These are phyloP conservation scores for Etia nguti DNA, from an alignment of 2,113 vertebrate genomes.

Conservation along the genomic window DNA sequence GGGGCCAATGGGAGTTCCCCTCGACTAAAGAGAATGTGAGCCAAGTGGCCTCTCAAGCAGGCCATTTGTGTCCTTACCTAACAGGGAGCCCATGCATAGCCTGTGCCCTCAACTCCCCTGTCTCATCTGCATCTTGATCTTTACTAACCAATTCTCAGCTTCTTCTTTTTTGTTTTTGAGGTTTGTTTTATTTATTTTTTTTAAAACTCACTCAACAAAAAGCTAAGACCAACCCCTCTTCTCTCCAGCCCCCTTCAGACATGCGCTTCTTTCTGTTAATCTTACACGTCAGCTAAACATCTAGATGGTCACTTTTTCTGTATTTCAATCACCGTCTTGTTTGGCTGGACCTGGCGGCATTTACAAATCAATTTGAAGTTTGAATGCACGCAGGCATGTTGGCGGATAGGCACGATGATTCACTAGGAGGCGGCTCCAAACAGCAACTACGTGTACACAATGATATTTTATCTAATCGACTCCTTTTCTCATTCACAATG, in stretches of 20 bases:
- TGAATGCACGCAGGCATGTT: not conserved
- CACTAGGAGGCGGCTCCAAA: not conserved
- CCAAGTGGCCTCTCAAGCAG: slow-evolving; percentile 53
- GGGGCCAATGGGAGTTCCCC: slow-evolving; percentile 32
- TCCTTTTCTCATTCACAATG: not conserved
- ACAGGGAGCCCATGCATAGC: slow-evolving; percentile 68
- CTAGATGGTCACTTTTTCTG: not conserved
- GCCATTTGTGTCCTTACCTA: slow-evolving; percentile 59
- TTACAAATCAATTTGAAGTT: not conserved
- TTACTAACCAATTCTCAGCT: slow-evolving; percentile 16
- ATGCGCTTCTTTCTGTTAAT: not conserved
- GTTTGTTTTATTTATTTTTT: not conserved
- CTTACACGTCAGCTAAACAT: not conserved
- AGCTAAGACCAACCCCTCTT: slow-evolving; percentile 5
- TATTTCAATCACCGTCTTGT: not conserved
- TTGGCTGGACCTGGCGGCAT: not conserved
- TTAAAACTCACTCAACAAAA: slow-evolving; percentile 22
- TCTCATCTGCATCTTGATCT: slow-evolving; percentile 23
- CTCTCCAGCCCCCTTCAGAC: not conserved
- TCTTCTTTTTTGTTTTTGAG: not conserved
- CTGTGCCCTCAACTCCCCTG: slow-evolving; percentile 50
- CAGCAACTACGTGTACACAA: not conserved
- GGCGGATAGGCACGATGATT: not conserved
- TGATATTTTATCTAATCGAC: not conserved
- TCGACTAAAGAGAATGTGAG: slow-evolving; percentile 52